Base-by-base conservation (phyloP, 1,140 invertebrate genomes). In the Chymomyza costata region DNA sequence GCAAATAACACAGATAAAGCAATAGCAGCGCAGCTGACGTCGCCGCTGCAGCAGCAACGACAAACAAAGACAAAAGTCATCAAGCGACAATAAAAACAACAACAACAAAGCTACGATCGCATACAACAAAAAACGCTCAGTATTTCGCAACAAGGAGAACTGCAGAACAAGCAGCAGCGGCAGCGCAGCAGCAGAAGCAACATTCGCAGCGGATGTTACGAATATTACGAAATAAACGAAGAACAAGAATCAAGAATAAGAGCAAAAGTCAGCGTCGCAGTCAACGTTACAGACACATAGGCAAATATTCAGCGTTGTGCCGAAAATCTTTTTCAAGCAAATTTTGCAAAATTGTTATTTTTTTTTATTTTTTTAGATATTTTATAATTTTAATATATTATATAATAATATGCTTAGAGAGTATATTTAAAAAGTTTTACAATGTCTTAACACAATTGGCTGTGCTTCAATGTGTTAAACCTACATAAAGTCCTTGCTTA, bases 151-250 rank as follows among this genome's bases (percentile, higher is more conserved):
- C 21, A 25, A 8, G 21, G 3, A 25, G 15, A 31, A 18, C n/a
- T n/a, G 18, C 15, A 19, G 11, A n/a, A 32, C 17, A 11, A n/a
- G n/a, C 31, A 18, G 18, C 45, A 34, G 50, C 43, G 16, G 25
- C 54, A 54, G 43, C 56, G 32, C 57, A 43, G 25, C 15, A 19
- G 13, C 37, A 63, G 51, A 28, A 28, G 10, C 18, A 2, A 19
- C 15, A 32, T 58, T 71, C 56, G 32, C 67, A 71, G 54, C 73
- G 63, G 71, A 73, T 74, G 64, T 73, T 73, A 68, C 69, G 69
- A 73, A 73, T 80, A 80, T 78, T 78, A 80, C 73, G 73, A 78
- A 78, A 78, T 78, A 78, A 71, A 71, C 67, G 73, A 70, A 58
- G 65, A 76, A 71, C 56, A 76, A 80, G 71, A 78, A 78, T 63